These are phyloP conservation scores for Chalcis sispes DNA, from an alignment of 2,888 invertebrate species.

Conservation along the genomic window DNA sequence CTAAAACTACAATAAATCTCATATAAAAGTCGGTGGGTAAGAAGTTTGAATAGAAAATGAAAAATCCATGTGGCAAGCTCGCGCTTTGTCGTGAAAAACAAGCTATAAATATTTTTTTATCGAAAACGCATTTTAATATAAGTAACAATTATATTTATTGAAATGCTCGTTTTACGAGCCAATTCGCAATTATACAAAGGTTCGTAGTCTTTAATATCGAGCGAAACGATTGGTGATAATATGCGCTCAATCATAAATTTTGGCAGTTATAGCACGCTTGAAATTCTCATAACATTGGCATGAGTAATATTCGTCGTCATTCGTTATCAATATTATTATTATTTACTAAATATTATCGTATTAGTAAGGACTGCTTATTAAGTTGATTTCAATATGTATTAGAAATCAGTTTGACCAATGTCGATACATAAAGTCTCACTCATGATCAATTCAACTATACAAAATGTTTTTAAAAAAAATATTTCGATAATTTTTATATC, in stretches of 20 bases:
- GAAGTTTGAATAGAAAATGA: slow-evolving; percentile 10
- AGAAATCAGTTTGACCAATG: slow-evolving; percentile 25
- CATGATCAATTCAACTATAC: neutral
- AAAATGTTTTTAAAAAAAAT: slow-evolving; percentile 5
- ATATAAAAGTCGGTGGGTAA: slow-evolving; percentile 44
- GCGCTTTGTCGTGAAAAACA: slow-evolving; percentile 40
- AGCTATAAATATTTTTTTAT: slow-evolving; percentile 50
- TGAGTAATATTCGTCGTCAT: slow-evolving; percentile 44
- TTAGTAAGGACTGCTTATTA: slow-evolving; percentile 20
- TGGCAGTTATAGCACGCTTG: slow-evolving; percentile 44
- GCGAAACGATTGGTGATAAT: slow-evolving; percentile 39
- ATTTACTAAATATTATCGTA: slow-evolving; percentile 26
- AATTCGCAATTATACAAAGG: slow-evolving; percentile 41
- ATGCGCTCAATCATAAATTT: slow-evolving; percentile 34
- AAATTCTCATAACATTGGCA: slow-evolving; percentile 42
- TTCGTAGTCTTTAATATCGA: slow-evolving; percentile 44
- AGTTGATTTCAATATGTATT: slow-evolving; percentile 17
- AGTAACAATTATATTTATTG: slow-evolving; percentile 48
- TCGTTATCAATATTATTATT: slow-evolving; percentile 27
- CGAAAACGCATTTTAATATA: slow-evolving; percentile 49
- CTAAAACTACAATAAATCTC: slow-evolving; percentile 51
- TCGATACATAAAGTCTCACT: slow-evolving; percentile 12
- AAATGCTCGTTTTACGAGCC: slow-evolving; percentile 41
- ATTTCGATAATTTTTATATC: neutral
- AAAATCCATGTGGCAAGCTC: slow-evolving; percentile 6